Base-by-base conservation (phyloP, 2,888 invertebrate genomes). In the Podotricha telesiphe region DNA sequence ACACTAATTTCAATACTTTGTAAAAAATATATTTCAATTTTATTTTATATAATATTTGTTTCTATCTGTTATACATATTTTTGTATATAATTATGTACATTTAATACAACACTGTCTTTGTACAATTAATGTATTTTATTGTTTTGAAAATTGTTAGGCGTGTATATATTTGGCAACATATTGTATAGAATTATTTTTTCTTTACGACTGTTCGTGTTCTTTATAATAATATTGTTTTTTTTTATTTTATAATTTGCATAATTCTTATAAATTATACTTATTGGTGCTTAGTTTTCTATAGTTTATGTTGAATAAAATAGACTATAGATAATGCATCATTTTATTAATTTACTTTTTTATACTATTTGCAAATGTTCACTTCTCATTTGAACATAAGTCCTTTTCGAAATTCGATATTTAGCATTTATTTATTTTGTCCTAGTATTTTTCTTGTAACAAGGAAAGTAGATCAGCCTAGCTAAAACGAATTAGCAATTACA, bases 401-500 rank as follows among this genome's bases (percentile, higher is more conserved):
- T 47, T 63, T 68, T 68, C 51, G 8, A 53, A 40, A 67, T 63
- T 73, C 48, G 40, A 69, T 40, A 66, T 55, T 71, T 75, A 71
- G 76, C 76, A 77, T 79, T 79, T 79, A 76, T 76, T 73, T 73
- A 69, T 75, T 67, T 71, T 58, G 59, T 69, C 58, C 40, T 70
- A 58, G 72, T 67, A 56, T 71, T 66, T 75, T 73, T 74, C 69
- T 76, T 76, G 79, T 79, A 80, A 79, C 74, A 74, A 78, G 67
- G 68, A 73, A 77, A 73, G 72, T 76, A 75, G 73, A 76, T 76
- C 74, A 71, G 82, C 80, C 85, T 80, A 80, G 79, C 72, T 65
- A 62, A 59, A 77, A 78, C 77, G 78, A 79, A 67, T 69, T 81
- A 79, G 82, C 80, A 86, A 88, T 89, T 80, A 82, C 86, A 87